Evolutionary conservation across 2,888 invertebrate genomes (phyloP).

Genomic region (Macaria notata): DNA sequence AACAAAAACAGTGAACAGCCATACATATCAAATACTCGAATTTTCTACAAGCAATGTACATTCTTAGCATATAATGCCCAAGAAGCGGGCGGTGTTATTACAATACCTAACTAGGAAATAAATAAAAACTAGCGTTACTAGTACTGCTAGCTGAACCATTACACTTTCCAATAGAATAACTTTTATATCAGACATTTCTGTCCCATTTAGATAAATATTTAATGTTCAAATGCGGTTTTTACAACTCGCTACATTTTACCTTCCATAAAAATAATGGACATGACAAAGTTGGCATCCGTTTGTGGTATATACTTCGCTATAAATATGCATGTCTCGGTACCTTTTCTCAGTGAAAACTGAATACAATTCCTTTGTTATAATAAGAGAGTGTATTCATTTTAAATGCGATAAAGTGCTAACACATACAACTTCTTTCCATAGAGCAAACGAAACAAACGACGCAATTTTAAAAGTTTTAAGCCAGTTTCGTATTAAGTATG

Average conservation of each 20-base stretch:
- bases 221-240: slow-evolving; percentile 4
- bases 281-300: slow-evolving; percentile 13
- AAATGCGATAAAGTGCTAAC: slow-evolving; percentile 11
- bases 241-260: slow-evolving; percentile 28
- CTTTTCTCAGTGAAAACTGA: slow-evolving; percentile 9
- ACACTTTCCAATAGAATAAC: no score
- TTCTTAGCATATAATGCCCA: no score
- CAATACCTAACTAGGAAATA: no score
- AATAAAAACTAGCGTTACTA: no score
- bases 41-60: no score
- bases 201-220: no score
- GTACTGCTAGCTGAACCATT: no score
- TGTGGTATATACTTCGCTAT: slow-evolving; percentile 7
- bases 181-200: no score
- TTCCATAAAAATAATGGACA: slow-evolving; percentile 26
- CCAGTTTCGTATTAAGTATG: slow-evolving; percentile 53
- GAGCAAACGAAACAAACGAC: slow-evolving; percentile 38
- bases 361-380: not conserved
- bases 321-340: slow-evolving; percentile 3
- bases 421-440: slow-evolving; percentile 23
- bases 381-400: slow-evolving; percentile 5
- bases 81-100: no score
- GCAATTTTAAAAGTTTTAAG: slow-evolving; percentile 42
- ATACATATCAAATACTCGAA: no score
- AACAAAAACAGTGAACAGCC: not conserved